Percentiles rank a stretch among this genome's conserved stretches.
phyloP scores from a whole-genome alignment of 2,888 invertebrate species.

The Amaurobius ferox region DNA sequence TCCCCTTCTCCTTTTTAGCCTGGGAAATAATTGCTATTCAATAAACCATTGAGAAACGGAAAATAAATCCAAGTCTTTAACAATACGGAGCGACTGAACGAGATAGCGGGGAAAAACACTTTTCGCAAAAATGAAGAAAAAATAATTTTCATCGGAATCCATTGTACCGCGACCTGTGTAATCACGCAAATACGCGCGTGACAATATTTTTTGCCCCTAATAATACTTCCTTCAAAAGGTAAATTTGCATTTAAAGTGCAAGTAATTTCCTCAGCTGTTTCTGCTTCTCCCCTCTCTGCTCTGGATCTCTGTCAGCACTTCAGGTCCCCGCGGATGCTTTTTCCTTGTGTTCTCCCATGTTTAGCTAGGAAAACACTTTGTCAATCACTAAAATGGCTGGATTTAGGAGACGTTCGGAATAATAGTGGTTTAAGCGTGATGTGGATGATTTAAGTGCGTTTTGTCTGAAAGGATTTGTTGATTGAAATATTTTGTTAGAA shows the following conservation, averaged over 20 bases:
- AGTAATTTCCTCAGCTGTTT: conserved; percentile 29
- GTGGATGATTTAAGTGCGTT: too few relatives aligned
- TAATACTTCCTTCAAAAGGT: conserved; percentile 12
- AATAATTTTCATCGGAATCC: conserved; percentile 37
- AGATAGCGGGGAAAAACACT: background rate
- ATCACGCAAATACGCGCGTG: conserved; percentile 44
- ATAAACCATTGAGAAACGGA: conserved; percentile 1
- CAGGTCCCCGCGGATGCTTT: background rate
- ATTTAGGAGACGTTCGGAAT: background rate
- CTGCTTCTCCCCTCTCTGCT: background rate
- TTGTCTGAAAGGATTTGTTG: too few relatives aligned
- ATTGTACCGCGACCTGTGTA: conserved; percentile 37
- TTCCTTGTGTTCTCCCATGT: background rate
- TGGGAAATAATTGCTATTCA: conserved; percentile 35
- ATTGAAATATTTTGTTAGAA: too few relatives aligned
- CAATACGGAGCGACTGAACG: background rate
- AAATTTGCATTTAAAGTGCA: conserved; percentile 68
- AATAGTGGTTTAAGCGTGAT: background rate
- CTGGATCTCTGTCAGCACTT: background rate
- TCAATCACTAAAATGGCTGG: background rate
- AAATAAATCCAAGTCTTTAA: conserved; percentile 18
- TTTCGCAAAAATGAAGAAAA: background rate
- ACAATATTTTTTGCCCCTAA: conserved; percentile 34
- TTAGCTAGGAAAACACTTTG: conserved; percentile 11
- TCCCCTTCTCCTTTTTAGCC: background rate